Base-by-base conservation (phyloP, 2,113 vertebrate species). In the Pseudorhombus dupliciocellatus region DNA sequence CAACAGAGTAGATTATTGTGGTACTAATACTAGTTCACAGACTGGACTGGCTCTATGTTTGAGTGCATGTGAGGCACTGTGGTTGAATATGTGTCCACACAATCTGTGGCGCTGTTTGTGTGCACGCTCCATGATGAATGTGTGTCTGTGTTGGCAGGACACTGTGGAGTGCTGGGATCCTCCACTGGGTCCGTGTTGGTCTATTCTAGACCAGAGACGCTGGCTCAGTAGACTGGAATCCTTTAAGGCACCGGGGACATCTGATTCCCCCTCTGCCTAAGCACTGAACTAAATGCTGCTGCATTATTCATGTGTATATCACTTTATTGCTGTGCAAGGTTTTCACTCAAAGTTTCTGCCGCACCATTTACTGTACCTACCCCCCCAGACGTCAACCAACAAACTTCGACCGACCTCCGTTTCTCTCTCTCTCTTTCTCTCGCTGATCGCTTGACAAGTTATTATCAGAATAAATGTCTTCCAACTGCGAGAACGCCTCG, bases 251-350 rank as follows among this genome's bases (percentile, higher is more conserved):
- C 87, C 85, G 73, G 89, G 88, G 89, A 90, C 89, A 90, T 83
- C 84, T 91, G 91, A 90, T 92, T 90, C 88, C 84, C 88, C 67
- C 69, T 79, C 76, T 89, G 88, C 80, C 84, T 89, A 87, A 92
- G 90, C 88, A 85, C 86, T 83, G 85, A 92, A 90, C 90, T 92
- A 92, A 92, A 92, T 83, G 85, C 89, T 90, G 67, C 90, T 93
- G 77, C 86, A 93, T 93, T 92, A 92, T 93, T 92, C 91, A 93
- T 90, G 83, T 90, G 84, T 89, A 89, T 92, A 90, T 93, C 90
- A 87, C 88, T 90, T 90, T 93, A 90, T 92, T 93, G 91, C 90
- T 88, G 85, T 80, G 88, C 86, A 90, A 90, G 90, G 91, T 86
- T 88, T 91, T 90, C 85, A 84, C 79, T 91, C 86, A 73, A 89